Conservation (phyloP, 2,888 invertebrate genomes). For the Iselma pallidipennis region DNA sequence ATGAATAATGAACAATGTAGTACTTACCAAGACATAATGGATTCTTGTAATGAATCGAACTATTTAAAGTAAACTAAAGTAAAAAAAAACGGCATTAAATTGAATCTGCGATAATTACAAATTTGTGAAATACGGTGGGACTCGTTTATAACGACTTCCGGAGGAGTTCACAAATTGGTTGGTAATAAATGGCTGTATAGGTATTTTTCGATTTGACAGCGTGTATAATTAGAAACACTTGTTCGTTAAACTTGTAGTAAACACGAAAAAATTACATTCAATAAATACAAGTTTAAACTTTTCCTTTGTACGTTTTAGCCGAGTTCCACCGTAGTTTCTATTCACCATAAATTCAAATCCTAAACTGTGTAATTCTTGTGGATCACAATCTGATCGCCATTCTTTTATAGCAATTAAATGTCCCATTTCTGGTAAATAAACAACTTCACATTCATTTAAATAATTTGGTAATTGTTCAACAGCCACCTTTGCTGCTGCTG, state of each 20-base stretch:
- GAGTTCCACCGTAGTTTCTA: too few relatives aligned
- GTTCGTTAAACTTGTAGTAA: too few relatives aligned
- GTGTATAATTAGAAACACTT: too few relatives aligned
- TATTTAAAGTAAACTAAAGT: constrained; percentile 50
- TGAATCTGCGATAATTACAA: constrained; percentile 1
- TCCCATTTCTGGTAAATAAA: constrained; percentile 76
- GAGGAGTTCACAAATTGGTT: too few relatives aligned
- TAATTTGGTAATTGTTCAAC: constrained; percentile 68
- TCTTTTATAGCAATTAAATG: constrained; percentile 77
- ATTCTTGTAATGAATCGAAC: constrained; percentile 52
- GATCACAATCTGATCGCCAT: constrained; percentile 62
- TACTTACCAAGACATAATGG: constrained; percentile 51
- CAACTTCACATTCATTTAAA: constrained; percentile 68
- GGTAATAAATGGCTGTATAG: too few relatives aligned
- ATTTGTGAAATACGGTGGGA: too few relatives aligned
- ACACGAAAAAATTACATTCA: too few relatives aligned
- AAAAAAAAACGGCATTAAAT: constrained; percentile 16
- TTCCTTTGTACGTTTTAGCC: too few relatives aligned
- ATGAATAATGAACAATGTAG: neutral
- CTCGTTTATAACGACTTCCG: too few relatives aligned
- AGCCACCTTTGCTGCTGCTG: constrained; percentile 72
- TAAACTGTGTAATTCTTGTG: constrained; percentile 64
- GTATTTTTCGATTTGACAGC: too few relatives aligned
- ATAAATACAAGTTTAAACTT: too few relatives aligned
- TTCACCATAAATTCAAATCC: constrained; percentile 73